Evolutionary conservation across 2,888 invertebrate species (phyloP).

Genomic region (Hemicrepidius hirtus): DNA sequence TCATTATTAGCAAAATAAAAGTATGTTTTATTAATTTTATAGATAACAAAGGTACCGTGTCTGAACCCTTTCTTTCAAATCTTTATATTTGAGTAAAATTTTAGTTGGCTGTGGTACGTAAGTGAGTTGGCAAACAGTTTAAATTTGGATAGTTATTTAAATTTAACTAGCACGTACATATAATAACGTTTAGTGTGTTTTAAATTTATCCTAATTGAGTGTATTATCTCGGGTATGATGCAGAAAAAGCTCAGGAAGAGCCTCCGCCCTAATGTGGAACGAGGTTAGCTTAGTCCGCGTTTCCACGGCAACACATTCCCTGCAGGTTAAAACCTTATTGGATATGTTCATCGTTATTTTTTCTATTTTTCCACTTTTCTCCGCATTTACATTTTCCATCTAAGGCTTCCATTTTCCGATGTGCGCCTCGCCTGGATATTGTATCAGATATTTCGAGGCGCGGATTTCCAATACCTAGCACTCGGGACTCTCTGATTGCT

Average conservation of each 20-base stretch:
- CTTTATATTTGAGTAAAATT: too few relatives aligned
- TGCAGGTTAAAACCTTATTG: constrained; percentile 72
- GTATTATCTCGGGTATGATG: constrained; percentile 52
- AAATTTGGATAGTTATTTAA: constrained; percentile 28
- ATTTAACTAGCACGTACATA: constrained; percentile 32
- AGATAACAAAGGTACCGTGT: too few relatives aligned
- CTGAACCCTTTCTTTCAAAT: too few relatives aligned
- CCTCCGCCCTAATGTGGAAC: constrained; percentile 67
- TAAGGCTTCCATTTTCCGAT: constrained; percentile 68
- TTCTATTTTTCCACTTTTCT: constrained; percentile 69
- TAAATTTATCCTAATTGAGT: constrained; percentile 51
- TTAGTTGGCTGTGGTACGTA: too few relatives aligned
- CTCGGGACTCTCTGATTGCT: constrained; percentile 55
- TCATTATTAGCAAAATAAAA: too few relatives aligned
- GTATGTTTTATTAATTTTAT: too few relatives aligned
- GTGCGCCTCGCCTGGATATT: constrained; percentile 64
- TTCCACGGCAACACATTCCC: constrained; percentile 69
- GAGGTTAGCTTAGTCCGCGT: constrained; percentile 67
- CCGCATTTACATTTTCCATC: constrained; percentile 69
- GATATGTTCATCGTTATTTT: constrained; percentile 71
- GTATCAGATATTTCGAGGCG: constrained; percentile 58
- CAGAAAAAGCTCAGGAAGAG: constrained; percentile 52
- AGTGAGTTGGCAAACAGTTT: constrained; percentile 6
- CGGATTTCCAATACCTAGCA: constrained; percentile 49
- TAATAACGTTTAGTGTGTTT: constrained; percentile 44